Conservation (phyloP, 2,888 invertebrate species). For the Drosophila maculinotata region DNA sequence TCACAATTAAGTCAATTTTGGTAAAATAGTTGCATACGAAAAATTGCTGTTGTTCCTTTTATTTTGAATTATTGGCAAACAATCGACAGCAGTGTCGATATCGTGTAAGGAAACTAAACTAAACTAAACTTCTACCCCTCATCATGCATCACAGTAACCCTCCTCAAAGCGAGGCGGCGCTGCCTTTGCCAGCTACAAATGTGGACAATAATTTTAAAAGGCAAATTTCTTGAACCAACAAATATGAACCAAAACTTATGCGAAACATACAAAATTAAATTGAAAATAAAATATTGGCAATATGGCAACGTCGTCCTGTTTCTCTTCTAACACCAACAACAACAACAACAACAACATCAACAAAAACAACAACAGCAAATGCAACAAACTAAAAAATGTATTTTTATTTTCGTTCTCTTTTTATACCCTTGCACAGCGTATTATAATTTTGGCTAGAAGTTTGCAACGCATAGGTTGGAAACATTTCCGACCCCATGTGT, state of each 20-base stretch:
- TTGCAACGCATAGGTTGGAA: too few species aligned
- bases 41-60: neutral
- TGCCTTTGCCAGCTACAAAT: conserved; percentile 19
- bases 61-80: neutral
- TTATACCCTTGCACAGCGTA: too few species aligned
- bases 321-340: neutral
- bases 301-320: neutral
- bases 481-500: too few species aligned
- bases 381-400: neutral
- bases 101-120: too few species aligned
- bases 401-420: too few species aligned
- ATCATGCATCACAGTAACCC: too few species aligned
- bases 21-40: neutral
- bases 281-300: conserved; percentile 10
- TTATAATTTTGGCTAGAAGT: too few species aligned
- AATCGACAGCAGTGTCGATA: neutral
- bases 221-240: neutral
- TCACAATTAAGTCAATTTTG: too few species aligned
- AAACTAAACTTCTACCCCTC: too few species aligned
- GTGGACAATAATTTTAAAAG: conserved; percentile 55
- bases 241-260: neutral
- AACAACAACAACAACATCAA: neutral
- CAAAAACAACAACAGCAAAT: neutral
- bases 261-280: neutral
- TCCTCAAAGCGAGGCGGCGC: neutral